Conservation (phyloP, 1,140 invertebrate genomes). For the Delia radicum region DNA sequence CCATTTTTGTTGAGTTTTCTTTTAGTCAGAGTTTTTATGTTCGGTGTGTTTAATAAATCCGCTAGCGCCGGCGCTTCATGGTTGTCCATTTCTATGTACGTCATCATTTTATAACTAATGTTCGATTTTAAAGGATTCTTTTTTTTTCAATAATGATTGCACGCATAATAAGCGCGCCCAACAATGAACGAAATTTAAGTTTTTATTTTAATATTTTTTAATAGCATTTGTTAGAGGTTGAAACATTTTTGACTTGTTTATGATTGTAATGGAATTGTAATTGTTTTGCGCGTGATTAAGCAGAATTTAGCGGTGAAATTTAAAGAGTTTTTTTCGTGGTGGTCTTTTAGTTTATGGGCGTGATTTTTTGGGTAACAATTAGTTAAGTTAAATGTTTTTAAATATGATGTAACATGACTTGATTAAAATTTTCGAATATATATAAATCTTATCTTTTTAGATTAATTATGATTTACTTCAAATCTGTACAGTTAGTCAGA, state of each 20-base stretch:
- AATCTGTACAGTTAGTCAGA: too few relatives aligned
- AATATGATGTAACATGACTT: too few relatives aligned
- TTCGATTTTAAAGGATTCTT: too few relatives aligned
- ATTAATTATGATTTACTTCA: too few relatives aligned
- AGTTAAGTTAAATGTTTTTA: background rate
- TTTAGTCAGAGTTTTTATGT: background rate
- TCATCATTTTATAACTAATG: background rate
- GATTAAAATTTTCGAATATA: too few relatives aligned
- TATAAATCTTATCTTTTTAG: too few relatives aligned
- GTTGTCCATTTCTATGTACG: constrained; percentile 22
- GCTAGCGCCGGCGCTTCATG: constrained; percentile 33
- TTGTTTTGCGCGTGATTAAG: constrained; percentile 21
- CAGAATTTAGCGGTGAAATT: constrained; percentile 15
- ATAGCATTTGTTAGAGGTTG: background rate
- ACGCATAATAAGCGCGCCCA: constrained; percentile 48
- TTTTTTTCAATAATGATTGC: background rate
- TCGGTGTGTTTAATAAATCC: background rate
- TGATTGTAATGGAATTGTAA: constrained; percentile 10
- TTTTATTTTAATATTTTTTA: constrained; percentile 3
- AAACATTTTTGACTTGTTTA: background rate
- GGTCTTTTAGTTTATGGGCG: background rate
- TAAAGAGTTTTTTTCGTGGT: background rate
- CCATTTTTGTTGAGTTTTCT: background rate
- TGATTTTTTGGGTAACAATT: background rate
- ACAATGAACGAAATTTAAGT: constrained; percentile 15